These are phyloP conservation scores for Manacus vitellinus DNA, from an alignment of 2,113 vertebrate species.

Conservation along the genomic window DNA sequence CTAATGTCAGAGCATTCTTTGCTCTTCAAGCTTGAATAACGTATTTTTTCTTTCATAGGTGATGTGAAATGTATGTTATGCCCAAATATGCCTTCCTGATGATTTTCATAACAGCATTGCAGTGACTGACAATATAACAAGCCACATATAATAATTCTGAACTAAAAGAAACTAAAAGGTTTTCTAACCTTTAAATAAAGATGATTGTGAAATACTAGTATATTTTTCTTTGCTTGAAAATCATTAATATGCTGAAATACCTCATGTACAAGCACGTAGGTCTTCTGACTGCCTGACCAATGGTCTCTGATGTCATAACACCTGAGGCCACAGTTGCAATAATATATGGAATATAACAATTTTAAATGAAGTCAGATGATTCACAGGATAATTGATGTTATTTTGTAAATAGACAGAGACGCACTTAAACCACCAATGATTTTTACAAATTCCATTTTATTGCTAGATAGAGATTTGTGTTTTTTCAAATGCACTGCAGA, in stretches of 20 bases:
- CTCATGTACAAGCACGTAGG: not conserved
- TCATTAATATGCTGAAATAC: not conserved
- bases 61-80: not conserved
- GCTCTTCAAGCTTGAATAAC: not conserved
- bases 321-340: not conserved
- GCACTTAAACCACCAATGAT: not conserved
- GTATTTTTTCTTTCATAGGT: not conserved
- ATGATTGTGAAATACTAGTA: not conserved
- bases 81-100: not conserved
- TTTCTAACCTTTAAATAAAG: not conserved
- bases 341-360: not conserved
- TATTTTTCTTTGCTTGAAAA: not conserved
- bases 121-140: not conserved
- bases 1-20: not conserved
- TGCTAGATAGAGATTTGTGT: not conserved
- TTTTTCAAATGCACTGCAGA: not conserved
- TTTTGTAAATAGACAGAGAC: not conserved
- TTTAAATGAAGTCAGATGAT: not conserved
- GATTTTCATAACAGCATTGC: not conserved
- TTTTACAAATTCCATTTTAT: not conserved
- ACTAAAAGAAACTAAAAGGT: not conserved
- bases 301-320: not conserved
- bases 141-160: not conserved
- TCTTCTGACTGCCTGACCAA: not conserved
- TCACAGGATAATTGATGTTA: not conserved